Evolutionary conservation across 92 coral and sea anemone species (phyloP).

Genomic region (Porites evermanni): DNA sequence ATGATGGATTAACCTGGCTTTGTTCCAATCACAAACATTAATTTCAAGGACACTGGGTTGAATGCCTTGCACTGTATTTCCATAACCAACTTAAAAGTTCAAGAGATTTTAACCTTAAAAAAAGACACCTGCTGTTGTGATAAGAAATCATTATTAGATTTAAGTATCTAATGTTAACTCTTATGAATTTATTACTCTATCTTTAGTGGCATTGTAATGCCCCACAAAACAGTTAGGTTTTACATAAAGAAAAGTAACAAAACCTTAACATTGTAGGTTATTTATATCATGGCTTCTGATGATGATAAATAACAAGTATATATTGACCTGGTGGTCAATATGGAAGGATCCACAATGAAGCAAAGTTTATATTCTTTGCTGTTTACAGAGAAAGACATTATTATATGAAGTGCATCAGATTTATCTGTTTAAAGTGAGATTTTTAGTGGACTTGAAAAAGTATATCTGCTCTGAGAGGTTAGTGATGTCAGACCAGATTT

Average conservation of each 20-base stretch:
- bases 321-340: background rate
- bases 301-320: background rate
- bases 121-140: background rate
- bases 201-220: background rate
- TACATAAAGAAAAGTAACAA: background rate
- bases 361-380: slow-evolving; percentile 5
- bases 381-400: background rate
- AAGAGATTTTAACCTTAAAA: slow-evolving; percentile 8
- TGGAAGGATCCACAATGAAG: background rate
- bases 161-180: background rate
- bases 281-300: slow-evolving; percentile 13
- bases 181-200: background rate
- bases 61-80: slow-evolving; percentile 24
- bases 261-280: slow-evolving; percentile 17
- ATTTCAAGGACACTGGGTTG: slow-evolving; percentile 1
- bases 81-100: slow-evolving; percentile 5
- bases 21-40: slow-evolving; percentile 72
- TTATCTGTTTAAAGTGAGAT: too few relatives aligned
- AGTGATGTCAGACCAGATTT: too few relatives aligned
- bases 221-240: background rate
- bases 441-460: too few relatives aligned
- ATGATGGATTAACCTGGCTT: slow-evolving; percentile 96
- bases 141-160: background rate
- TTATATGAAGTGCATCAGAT: too few relatives aligned
- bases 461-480: too few relatives aligned